Conservation (phyloP, 2,888 invertebrate genomes). For the Acleris laterana region DNA sequence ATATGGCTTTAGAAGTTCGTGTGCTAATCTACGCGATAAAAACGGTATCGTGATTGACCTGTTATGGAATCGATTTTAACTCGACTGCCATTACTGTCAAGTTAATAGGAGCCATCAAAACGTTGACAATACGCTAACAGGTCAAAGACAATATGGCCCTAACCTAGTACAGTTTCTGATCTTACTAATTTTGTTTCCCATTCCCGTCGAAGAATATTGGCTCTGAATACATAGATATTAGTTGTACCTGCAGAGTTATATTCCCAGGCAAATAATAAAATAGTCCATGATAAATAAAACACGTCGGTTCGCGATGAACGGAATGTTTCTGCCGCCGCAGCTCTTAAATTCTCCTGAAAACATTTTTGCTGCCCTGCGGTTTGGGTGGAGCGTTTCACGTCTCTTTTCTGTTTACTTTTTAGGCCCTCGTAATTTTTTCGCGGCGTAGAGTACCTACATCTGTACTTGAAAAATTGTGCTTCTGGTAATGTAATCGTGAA, state of each 20-base stretch:
- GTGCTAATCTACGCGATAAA: too few species aligned
- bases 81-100: too few species aligned
- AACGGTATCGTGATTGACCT: too few species aligned
- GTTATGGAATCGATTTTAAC: too few species aligned
- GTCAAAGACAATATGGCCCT: too few species aligned
- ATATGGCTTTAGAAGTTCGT: too few species aligned
- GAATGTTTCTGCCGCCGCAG: slow-evolving; percentile 57
- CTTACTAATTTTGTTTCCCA: not conserved
- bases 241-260: slow-evolving; percentile 4
- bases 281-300: slow-evolving; percentile 57
- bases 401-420: slow-evolving; percentile 57
- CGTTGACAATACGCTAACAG: too few species aligned
- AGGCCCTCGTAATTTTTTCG: slow-evolving; percentile 54
- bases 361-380: slow-evolving; percentile 69
- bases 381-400: slow-evolving; percentile 61
- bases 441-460: not conserved
- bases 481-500: too few species aligned
- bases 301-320: slow-evolving; percentile 54
- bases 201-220: slow-evolving; percentile 2
- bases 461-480: not conserved
- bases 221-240: slow-evolving; percentile 7
- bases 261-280: slow-evolving; percentile 49
- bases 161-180: not conserved
- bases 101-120: too few species aligned
- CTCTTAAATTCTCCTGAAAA: slow-evolving; percentile 67